Evolutionary conservation across 2,113 vertebrate species (phyloP), one percentile per base, ranked within the genome.

Genomic region (Pluvialis apricaria): DNA sequence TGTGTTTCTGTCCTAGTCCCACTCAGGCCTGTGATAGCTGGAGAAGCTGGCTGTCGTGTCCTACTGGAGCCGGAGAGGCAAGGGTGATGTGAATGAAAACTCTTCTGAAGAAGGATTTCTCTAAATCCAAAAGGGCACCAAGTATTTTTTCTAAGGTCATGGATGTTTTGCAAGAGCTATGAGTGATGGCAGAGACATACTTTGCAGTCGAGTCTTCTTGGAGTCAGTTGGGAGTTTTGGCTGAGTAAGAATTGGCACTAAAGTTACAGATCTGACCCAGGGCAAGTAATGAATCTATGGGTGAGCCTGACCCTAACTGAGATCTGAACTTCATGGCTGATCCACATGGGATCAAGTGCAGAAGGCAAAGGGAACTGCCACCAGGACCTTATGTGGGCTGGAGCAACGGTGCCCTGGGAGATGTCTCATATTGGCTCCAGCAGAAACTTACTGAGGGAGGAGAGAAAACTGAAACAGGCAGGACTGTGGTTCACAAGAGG

Each of bases 181-280:
- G 62, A 42, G 62, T 51, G 65, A 82, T 57, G 52, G 64, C 61
- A 91, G 80, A 82, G 80, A 76, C 34, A 26, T n/a, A 11, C 25
- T 95, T 82, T 54, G 91, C 80, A 84, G 62, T 76, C 13, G 21
- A 29, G 34, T 54, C 44, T 91, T 76, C 32, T 76, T 73, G 61
- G 60, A 92, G 34, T 84, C 45, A 65, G 1, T 3, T 71, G 88
- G 69, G 77, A 87, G 40, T 97, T 95, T 94, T 76, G 78, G 24
- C 40, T 87, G 25, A 72, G 70, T 52, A 86, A 91, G 44, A 91
- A 76, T 29, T 95, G 70, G 66, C 66, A 76, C 52, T 79, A 10
- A 92, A 82, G 13, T 76, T 84, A 40, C 29, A 52, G 36, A 44
- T 61, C 36, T 91, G 57, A 82, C 22, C 40, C 88, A 88, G 55